Conservation (phyloP, 2,797 vertebrate genomes). For the Anabacerthia variegaticeps region DNA sequence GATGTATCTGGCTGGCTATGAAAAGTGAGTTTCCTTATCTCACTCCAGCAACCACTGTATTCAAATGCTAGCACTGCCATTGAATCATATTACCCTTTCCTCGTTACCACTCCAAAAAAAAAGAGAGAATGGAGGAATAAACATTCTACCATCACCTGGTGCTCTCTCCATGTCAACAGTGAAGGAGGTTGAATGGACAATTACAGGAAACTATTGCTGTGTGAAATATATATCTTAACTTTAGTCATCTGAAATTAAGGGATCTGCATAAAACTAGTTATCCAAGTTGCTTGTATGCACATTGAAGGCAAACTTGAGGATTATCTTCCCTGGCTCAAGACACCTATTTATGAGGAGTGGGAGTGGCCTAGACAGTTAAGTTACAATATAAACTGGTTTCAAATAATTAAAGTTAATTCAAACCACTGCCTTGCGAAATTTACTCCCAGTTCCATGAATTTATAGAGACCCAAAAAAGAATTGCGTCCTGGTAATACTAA, state of each 20-base stretch:
- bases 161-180: not conserved
- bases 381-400: not conserved
- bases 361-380: not conserved
- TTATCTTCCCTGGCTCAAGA: not conserved
- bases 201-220: not conserved
- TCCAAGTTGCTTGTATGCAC: not conserved
- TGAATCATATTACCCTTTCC: not conserved
- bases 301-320: not conserved
- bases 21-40: constrained; percentile 30
- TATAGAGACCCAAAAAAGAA: not conserved
- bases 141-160: not conserved
- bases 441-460: not conserved
- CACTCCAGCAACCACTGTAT: not conserved
- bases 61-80: not conserved
- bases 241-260: not conserved
- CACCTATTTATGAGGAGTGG: not conserved
- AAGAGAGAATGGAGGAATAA: not conserved
- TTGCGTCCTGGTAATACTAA: not conserved
- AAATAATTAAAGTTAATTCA: not conserved
- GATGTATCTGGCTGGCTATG: not conserved
- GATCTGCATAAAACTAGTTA: not conserved
- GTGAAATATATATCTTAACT: not conserved
- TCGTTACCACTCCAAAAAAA: not conserved
- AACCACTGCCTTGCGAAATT: not conserved
- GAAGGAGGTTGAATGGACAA: not conserved